phyloP scores from a whole-genome alignment of 2,797 vertebrate species.

The Hafferia zeledoni region DNA sequence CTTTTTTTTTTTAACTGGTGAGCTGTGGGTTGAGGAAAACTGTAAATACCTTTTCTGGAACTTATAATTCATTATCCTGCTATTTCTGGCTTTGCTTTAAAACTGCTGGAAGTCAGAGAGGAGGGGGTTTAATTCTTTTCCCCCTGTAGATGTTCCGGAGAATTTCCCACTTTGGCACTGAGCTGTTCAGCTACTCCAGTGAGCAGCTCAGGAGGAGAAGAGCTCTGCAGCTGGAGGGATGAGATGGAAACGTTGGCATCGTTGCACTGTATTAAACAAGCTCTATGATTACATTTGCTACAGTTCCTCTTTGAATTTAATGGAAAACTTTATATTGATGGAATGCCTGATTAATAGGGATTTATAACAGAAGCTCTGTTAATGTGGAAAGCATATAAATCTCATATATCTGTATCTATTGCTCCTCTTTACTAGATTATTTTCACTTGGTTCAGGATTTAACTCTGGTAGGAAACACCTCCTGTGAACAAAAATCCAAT shows the following conservation, averaged over 20 bases:
- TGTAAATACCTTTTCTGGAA: background rate
- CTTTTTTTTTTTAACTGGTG: background rate
- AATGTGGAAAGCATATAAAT: slow-evolving; percentile 37
- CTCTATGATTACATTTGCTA: slow-evolving; percentile 30
- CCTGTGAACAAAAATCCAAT: background rate
- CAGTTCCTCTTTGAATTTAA: slow-evolving; percentile 53
- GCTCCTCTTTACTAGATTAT: background rate
- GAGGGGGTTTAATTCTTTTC: background rate
- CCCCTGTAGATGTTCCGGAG: background rate
- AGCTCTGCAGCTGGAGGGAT: slow-evolving; percentile 17
- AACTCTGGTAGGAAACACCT: background rate
- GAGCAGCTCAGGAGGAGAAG: background rate
- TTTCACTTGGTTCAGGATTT: slow-evolving; percentile 20
- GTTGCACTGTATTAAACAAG: slow-evolving; percentile 51
- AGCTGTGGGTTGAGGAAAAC: background rate
- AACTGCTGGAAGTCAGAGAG: background rate
- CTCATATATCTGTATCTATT: slow-evolving; percentile 10
- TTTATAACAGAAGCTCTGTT: slow-evolving; percentile 57
- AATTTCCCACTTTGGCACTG: slow-evolving; percentile 16
- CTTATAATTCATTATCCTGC: background rate
- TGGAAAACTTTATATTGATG: slow-evolving; percentile 51
- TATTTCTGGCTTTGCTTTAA: background rate
- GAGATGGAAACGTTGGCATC: slow-evolving; percentile 41
- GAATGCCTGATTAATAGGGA: slow-evolving; percentile 54
- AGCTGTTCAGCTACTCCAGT: slow-evolving; percentile 21